A percentile compares a stretch with the other conserved stretches of the same genome.
These are phyloP conservation scores for Bombyx mandarina DNA, from an alignment of 1,140 invertebrate species.

Conservation along the genomic window DNA sequence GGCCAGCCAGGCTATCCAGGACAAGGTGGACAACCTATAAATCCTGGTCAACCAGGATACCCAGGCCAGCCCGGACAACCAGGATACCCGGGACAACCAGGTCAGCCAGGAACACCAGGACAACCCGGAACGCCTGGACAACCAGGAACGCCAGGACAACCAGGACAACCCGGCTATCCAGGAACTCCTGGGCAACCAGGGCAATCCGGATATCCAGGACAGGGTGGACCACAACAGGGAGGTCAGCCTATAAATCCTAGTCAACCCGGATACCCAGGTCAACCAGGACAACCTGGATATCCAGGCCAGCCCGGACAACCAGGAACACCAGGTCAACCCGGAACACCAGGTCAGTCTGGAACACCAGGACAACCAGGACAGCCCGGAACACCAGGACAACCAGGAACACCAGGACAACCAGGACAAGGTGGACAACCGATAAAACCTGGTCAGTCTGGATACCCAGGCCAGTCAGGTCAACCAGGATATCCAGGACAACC, in stretches of 20 bases:
- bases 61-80: slow-evolving; percentile 13
- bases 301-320: slow-evolving; percentile 9
- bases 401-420: slow-evolving; percentile 11
- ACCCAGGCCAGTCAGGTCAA: slow-evolving; percentile 7
- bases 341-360: not conserved
- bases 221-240: no score
- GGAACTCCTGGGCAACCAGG: slow-evolving; percentile 7
- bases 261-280: slow-evolving; percentile 12
- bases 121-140: slow-evolving; percentile 15
- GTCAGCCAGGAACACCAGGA: slow-evolving; percentile 12
- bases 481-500: slow-evolving; percentile 1
- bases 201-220: slow-evolving; percentile 6
- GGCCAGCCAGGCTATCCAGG: slow-evolving; percentile 17
- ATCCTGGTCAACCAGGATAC: slow-evolving; percentile 18
- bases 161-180: slow-evolving; percentile 13
- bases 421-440: slow-evolving; percentile 7
- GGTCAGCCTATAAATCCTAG: slow-evolving; percentile 7
- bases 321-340: slow-evolving; percentile 8
- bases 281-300: slow-evolving; percentile 9
- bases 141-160: slow-evolving; percentile 13
- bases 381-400: slow-evolving; percentile 14
- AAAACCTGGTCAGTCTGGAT: slow-evolving; percentile 9
- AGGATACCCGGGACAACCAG: slow-evolving; percentile 13
- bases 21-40: slow-evolving; percentile 20
- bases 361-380: slow-evolving; percentile 14